Percentiles rank a stretch among this genome's conserved stretches.
Evolutionary conservation across 2,888 invertebrate genomes (phyloP).

Genomic region (Drosophila prostipennis): DNA sequence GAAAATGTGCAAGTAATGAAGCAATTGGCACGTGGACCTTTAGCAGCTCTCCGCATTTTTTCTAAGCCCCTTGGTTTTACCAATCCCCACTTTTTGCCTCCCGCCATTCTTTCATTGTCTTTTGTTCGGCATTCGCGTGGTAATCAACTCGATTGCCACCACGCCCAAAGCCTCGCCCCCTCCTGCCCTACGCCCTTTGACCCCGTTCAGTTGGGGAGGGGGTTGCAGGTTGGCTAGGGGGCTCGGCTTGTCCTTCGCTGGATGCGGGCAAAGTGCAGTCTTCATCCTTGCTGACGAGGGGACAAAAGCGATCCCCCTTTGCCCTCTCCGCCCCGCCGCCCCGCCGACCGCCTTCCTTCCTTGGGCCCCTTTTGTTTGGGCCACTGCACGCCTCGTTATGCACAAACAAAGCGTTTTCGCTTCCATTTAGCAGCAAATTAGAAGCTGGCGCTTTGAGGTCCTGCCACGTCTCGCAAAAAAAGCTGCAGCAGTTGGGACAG

Average conservation of each 20-base stretch:
- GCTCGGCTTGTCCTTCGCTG: conserved; percentile 21
- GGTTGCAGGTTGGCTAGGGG: too few relatives aligned
- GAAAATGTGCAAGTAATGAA: conserved; percentile 45
- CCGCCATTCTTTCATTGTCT: conserved; percentile 43
- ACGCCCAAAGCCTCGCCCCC: background rate
- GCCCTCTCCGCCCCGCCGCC: too few relatives aligned
- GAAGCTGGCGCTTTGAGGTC: conserved; percentile 49
- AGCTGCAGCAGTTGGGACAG: conserved; percentile 3
- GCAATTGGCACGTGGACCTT: conserved; percentile 49
- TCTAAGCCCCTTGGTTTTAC: background rate
- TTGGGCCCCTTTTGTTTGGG: conserved; percentile 60
- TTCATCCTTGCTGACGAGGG: conserved; percentile 17
- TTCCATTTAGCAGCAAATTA: conserved; percentile 76
- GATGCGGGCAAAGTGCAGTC: conserved; percentile 33
- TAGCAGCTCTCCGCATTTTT: conserved; percentile 1
- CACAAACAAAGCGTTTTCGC: conserved; percentile 74
- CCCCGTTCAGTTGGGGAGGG: conserved; percentile 29
- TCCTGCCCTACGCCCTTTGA: conserved; percentile 46
- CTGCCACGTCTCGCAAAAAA: conserved; percentile 30
- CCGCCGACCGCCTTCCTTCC: background rate
- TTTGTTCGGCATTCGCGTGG: conserved; percentile 51
- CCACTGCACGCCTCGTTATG: conserved; percentile 72
- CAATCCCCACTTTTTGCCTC: too few relatives aligned
- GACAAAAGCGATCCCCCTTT: conserved; percentile 6
- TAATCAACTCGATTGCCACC: conserved; percentile 71